Evolutionary conservation across 2,888 invertebrate species (phyloP).

Genomic region (Macaria liturata): DNA sequence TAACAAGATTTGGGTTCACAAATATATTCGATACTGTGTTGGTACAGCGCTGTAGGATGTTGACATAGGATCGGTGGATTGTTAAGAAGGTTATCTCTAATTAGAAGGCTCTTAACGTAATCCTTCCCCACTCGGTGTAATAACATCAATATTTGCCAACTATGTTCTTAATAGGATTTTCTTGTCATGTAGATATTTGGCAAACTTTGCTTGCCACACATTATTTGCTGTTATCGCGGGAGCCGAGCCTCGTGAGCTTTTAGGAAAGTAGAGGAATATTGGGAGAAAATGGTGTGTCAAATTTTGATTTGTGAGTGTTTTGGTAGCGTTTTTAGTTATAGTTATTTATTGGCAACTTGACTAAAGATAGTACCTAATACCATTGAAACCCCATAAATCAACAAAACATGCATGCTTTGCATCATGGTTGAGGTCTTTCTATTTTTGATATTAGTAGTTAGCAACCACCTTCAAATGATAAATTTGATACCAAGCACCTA

Average conservation of each 20-base stretch:
- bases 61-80: slow-evolving; percentile 69
- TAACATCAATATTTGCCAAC: slow-evolving; percentile 56
- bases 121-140: slow-evolving; percentile 57
- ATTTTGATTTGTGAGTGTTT: no score
- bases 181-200: slow-evolving; percentile 23
- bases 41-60: slow-evolving; percentile 56
- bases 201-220: slow-evolving; percentile 7
- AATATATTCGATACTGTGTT: slow-evolving; percentile 30
- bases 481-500: no score
- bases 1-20: slow-evolving; percentile 26
- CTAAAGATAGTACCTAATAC: no score
- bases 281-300: no score
- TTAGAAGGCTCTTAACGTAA: slow-evolving; percentile 75
- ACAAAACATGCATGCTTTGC: no score
- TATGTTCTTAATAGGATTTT: slow-evolving; percentile 44
- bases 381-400: no score
- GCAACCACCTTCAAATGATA: no score
- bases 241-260: background rate
- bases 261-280: no score
- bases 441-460: no score
- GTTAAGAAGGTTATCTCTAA: slow-evolving; percentile 71
- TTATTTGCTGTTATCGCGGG: background rate
- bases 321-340: no score
- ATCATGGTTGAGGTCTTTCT: no score
- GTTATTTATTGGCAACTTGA: no score